Conservation (phyloP, 2,113 vertebrate species). For the Ardeotis arabs region DNA sequence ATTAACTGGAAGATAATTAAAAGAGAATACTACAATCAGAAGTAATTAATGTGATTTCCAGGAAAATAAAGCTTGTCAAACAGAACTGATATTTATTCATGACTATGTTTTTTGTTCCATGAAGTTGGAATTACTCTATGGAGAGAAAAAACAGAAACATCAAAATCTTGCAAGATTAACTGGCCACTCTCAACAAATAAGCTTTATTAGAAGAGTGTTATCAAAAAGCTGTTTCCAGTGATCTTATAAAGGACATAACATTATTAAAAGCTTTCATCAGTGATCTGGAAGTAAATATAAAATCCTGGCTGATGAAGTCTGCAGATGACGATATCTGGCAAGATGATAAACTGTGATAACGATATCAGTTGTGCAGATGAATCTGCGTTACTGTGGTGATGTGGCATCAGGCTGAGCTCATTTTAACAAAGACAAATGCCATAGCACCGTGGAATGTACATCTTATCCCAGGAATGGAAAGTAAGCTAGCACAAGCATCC, state of each 20-base stretch:
- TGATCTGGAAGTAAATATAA: conserved; percentile 3
- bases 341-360: neutral
- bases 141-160: neutral
- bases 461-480: neutral
- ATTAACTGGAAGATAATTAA: neutral
- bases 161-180: neutral
- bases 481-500: neutral
- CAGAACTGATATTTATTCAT: neutral
- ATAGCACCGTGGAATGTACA: neutral
- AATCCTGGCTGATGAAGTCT: neutral
- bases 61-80: neutral
- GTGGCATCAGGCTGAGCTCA: neutral
- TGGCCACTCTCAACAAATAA: neutral
- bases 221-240: neutral
- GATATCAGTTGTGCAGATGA: neutral
- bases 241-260: neutral
- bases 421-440: neutral
- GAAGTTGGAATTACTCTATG: neutral
- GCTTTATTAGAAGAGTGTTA: neutral
- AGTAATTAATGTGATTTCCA: neutral
- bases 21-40: neutral
- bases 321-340: neutral
- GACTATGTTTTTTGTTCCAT: neutral
- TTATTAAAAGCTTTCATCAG: neutral
- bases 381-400: neutral